Conservation (phyloP, 2,797 vertebrate genomes). For the Nannoperca obscura region DNA sequence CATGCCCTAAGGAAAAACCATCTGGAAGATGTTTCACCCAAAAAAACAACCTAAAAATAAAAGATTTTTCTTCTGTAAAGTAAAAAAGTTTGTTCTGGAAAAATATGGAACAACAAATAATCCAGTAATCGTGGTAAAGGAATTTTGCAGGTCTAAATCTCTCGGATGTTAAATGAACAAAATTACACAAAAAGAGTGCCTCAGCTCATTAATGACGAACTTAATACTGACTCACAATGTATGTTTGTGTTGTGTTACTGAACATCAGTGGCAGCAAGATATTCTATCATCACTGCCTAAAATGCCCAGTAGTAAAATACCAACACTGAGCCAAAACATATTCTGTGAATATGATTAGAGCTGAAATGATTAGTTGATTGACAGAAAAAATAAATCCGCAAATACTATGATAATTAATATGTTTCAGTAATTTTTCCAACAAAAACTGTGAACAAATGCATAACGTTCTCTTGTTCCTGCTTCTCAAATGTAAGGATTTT, state of each 20-base stretch:
- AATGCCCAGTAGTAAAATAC: neutral
- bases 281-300: neutral
- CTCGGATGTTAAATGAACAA: neutral
- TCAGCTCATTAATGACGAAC: neutral
- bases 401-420: no score
- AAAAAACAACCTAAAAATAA: neutral
- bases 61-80: neutral
- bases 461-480: no score
- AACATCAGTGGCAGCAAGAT: neutral
- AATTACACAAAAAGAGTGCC: neutral
- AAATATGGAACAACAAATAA: neutral
- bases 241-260: neutral
- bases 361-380: neutral
- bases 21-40: neutral
- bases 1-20: neutral
- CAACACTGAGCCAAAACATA: neutral
- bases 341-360: neutral
- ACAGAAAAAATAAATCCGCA: no score
- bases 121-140: neutral
- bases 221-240: neutral
- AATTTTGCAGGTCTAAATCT: neutral
- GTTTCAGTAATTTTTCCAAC: no score
- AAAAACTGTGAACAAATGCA: no score
- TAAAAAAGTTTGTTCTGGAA: neutral
- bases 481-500: no score